Evolutionary conservation across 2,113 vertebrate species (phyloP), one percentile per base, ranked within the genome.

Genomic region (Cinclus cinclus): DNA sequence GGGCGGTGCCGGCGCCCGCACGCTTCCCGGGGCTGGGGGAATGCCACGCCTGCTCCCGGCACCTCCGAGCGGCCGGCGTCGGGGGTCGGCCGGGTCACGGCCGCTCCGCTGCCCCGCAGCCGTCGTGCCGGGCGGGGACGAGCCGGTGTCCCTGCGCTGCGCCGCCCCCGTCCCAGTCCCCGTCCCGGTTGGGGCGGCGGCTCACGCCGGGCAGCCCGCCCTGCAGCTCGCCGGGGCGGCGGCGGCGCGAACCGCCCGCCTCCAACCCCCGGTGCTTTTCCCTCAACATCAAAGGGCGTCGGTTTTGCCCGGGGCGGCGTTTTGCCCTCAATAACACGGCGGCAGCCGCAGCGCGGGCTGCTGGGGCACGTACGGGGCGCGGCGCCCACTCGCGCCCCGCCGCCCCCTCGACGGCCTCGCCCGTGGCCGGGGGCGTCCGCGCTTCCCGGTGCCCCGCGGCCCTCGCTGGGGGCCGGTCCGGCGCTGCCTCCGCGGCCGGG

Each of bases 241-340:
- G 35, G 74, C 70, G 58, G 76, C 25, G 28, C 39, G 44, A 58
- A 9, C 22, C 13, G 58, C 68, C 58, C 33, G 11, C 30, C 27
- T 37, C 44, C 62, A 33, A 11, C 15, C 41, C 33, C 53, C n/a
- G 69, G 37, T 79, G n/a, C 83, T 74, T 39, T 10, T 55, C 68
- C 64, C 35, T 55, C 23, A 15, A 33, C 82, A 87, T 94, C 94
- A 93, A 94, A 81, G 52, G 9, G 15, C 16, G 87, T 77, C 77
- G 85, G 84, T 83, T 94, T 93, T 44, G 94, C 95, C 80, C 62
- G 50, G 25, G 81, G 94, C 92, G 35, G 59, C 33, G 58, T 87
- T 91, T 91, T 60, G 92, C 83, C 92, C 76, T 87, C 76, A 53
- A 60, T 67, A 85, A 71, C 90, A 23, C 55, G 64, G 73, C 44